A percentile compares a stretch with the other conserved stretches of the same genome.
These are phyloP conservation scores for Tragelaphus eurycerus DNA, from an alignment of 2,797 vertebrate genomes.

Conservation along the genomic window DNA sequence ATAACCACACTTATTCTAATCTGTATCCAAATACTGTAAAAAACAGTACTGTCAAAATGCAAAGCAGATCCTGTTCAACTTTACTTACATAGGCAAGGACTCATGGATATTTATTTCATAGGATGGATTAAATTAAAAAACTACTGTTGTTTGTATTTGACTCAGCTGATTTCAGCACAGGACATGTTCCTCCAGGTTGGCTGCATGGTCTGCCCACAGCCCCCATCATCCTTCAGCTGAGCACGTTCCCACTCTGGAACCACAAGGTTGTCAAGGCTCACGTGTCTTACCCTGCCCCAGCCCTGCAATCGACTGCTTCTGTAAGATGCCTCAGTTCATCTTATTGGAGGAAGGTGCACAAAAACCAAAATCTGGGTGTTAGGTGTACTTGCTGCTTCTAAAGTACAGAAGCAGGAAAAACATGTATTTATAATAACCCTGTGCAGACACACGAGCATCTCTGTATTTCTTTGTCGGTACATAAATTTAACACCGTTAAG, in stretches of 20 bases:
- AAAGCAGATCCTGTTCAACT: not conserved
- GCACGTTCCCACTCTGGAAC: not conserved
- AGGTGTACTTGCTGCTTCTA: not conserved
- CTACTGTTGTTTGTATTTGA: not conserved
- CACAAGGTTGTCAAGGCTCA: not conserved
- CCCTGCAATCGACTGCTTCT: not conserved
- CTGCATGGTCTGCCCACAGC: not conserved
- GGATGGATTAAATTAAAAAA: not conserved
- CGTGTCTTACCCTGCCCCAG: not conserved
- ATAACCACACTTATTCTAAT: not conserved
- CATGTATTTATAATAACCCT: not conserved
- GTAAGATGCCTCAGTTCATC: not conserved
- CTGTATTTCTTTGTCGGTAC: not conserved
- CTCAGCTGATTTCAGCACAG: not conserved
- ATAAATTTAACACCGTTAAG: not conserved
- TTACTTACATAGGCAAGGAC: not conserved
- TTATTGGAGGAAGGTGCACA: not conserved
- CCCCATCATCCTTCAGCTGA: not conserved
- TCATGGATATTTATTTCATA: not conserved
- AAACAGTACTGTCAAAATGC: not conserved
- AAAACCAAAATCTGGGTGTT: not conserved
- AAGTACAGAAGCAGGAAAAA: not conserved
- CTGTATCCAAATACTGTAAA: not conserved
- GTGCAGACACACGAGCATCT: not conserved
- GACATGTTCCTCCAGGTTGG: not conserved